These are phyloP conservation scores for Leptocoma aspasia DNA, from an alignment of 2,113 vertebrate species.

Conservation along the genomic window DNA sequence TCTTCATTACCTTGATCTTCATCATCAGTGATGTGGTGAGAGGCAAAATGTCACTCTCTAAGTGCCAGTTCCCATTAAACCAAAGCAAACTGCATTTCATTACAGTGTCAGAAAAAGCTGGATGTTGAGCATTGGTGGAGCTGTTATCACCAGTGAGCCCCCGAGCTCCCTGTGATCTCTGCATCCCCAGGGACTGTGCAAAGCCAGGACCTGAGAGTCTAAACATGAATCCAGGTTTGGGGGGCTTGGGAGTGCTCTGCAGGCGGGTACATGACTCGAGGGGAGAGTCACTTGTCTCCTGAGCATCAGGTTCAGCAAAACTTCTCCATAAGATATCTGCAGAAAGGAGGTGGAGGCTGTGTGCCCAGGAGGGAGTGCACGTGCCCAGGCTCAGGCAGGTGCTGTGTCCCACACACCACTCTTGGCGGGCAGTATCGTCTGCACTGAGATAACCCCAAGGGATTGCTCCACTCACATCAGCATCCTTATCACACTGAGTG, in stretches of 20 bases:
- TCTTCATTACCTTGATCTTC: not conserved
- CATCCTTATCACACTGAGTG: not conserved
- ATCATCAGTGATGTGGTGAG: not conserved
- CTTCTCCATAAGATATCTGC: fast-evolving
- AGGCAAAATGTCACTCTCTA: not conserved
- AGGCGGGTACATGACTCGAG: fast-evolving
- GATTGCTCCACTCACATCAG: not conserved
- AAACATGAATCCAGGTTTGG: not conserved
- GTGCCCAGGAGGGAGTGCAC: not conserved
- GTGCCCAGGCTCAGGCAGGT: not conserved
- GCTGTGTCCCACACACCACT: not conserved
- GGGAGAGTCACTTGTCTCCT: not conserved
- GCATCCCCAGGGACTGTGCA: not conserved
- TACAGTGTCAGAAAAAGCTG: not conserved
- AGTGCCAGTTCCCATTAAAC: not conserved
- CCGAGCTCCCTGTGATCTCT: not conserved
- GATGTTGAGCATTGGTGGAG: fast-evolving
- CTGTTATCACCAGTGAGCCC: not conserved
- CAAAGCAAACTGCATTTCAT: not conserved
- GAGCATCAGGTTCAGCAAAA: not conserved
- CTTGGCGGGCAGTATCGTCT: fast-evolving
- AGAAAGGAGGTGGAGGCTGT: not conserved
- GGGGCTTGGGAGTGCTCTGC: fast-evolving
- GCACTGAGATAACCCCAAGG: not conserved
- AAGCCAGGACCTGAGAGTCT: not conserved